phyloP scores from a whole-genome alignment of 2,113 vertebrate species.

The Mobula birostris region DNA sequence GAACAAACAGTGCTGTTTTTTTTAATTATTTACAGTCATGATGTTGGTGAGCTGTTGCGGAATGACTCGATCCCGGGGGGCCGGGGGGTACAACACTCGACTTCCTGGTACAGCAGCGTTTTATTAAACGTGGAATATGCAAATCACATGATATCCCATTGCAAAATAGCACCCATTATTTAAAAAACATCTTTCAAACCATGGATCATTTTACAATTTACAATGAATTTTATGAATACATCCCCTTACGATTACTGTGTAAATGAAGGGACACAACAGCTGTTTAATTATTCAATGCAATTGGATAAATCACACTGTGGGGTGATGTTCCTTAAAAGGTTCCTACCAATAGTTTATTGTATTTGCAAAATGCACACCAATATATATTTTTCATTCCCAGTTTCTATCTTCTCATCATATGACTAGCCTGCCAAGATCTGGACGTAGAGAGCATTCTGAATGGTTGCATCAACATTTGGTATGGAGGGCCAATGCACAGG shows the following conservation, averaged over 20 bases:
- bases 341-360: neutral
- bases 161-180: neutral
- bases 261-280: neutral
- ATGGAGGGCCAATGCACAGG: no score
- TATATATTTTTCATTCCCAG: neutral
- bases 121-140: neutral
- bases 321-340: neutral
- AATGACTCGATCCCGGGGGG: neutral
- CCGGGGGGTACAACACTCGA: neutral
- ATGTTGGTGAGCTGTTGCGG: neutral
- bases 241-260: neutral
- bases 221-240: neutral
- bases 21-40: neutral
- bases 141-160: neutral
- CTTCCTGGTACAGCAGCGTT: neutral
- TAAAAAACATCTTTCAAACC: neutral
- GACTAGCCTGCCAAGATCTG: neutral
- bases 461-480: no score
- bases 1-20: neutral
- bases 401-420: neutral
- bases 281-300: neutral
- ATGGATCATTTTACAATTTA: neutral
- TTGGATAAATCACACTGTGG: neutral
- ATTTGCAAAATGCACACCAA: neutral
- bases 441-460: no score